Base-by-base conservation (phyloP, 2,113 vertebrate species). In the Pseudopodoces humilis region DNA sequence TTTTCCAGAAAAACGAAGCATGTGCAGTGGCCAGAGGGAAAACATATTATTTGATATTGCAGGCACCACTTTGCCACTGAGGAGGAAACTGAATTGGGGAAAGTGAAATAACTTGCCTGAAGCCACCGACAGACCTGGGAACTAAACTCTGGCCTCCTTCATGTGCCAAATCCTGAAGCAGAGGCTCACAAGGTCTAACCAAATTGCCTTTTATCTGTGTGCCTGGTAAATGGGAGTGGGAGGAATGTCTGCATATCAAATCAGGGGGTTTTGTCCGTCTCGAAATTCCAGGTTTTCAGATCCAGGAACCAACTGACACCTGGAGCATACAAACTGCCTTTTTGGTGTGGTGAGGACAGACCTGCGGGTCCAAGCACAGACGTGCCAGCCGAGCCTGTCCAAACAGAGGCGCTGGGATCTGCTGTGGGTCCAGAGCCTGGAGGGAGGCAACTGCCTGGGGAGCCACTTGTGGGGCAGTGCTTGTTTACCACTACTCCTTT, bases 41-140 rank as follows among this genome's bases (percentile, higher is more conserved):
- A 94, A 80, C 1, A 1, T 28, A 33, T 21, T 69, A 27, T 75
- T 92, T 91, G 56, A 50, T 85, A 74, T 53, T 88, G 70, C 63
- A 88, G 86, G 55, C 15, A 44, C 52, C 35, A 19, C 78, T 87
- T 88, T 28, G 58, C 90, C 41, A 50, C 78, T 35, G 75, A 90
- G 68, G 79, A 83, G 85, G 91, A 93, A 95, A 80, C 70, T 55
- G 84, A 74, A 62, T 18, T 1, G 31, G 27, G 70, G n/a, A 17
- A 83, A 95, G 55, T 62, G 63, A 96, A 95, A 79, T 95, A 94
- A 95, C 85, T 94, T 94, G 94, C 93, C 93, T 5, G 52, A 83
- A 92, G 93, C 92, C 75, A 85, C 55, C 0, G 1, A 53, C 96
- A 95, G 87, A 93, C 33, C 87, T 96, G 93, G 93, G 96, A 96